These are phyloP conservation scores for Pelobates cultripes DNA, from an alignment of 2,797 vertebrate genomes.

Conservation along the genomic window DNA sequence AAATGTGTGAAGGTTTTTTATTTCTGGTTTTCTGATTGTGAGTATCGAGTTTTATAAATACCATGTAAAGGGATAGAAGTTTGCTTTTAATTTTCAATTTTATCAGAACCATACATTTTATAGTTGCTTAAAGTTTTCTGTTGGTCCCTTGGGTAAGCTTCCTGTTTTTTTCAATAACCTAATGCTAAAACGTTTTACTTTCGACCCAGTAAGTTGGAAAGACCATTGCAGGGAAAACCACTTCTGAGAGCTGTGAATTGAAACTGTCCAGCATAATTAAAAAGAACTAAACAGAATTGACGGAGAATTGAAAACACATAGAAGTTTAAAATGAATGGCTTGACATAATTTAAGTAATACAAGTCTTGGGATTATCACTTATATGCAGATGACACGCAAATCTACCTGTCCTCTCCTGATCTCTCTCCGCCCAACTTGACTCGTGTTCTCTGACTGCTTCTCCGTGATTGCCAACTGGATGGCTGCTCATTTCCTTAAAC, in stretches of 20 bases:
- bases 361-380: neutral
- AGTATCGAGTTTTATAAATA: too few relatives aligned
- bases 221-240: conserved; percentile 2
- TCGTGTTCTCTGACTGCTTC: too few relatives aligned
- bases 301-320: conserved; percentile 30
- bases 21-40: too few relatives aligned
- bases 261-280: conserved; percentile 28
- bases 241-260: conserved; percentile 15
- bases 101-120: neutral
- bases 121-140: neutral
- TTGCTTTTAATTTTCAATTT: neutral
- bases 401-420: too few relatives aligned
- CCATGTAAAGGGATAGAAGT: neutral
- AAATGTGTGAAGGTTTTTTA: too few relatives aligned
- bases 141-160: neutral
- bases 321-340: conserved; percentile 21
- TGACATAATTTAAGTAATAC: conserved; percentile 19
- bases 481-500: too few relatives aligned
- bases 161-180: neutral
- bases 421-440: too few relatives aligned
- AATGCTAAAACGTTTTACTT: neutral
- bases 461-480: too few relatives aligned
- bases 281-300: conserved; percentile 21
- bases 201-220: conserved; percentile 3
- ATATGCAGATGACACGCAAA: too few relatives aligned